Percentiles rank a stretch among this genome's conserved stretches.
Conservation (phyloP, 2,797 vertebrate species). For the Thunnus albacares region DNA sequence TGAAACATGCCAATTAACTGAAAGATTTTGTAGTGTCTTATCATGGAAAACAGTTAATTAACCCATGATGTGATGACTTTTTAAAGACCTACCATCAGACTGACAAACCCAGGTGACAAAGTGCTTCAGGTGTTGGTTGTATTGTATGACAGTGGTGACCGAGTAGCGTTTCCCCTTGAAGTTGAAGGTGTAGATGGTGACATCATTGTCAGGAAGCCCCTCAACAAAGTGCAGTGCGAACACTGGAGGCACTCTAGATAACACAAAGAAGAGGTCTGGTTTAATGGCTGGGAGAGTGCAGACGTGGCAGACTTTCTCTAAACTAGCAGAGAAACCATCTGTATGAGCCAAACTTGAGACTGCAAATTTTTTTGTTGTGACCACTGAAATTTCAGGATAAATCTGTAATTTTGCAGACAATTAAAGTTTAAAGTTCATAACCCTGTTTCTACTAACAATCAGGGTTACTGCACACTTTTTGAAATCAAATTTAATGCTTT, state of each 20-base stretch:
- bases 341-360: background rate
- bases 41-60: background rate
- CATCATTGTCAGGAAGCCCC: conserved; percentile 88
- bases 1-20: background rate
- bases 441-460: too few relatives aligned
- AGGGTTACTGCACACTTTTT: too few relatives aligned
- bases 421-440: too few relatives aligned
- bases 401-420: background rate
- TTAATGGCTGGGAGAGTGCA: background rate
- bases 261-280: background rate
- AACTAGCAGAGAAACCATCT: background rate
- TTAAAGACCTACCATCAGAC: conserved; percentile 86
- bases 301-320: background rate
- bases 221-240: conserved; percentile 93
- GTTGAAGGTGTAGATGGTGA: conserved; percentile 87
- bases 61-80: background rate
- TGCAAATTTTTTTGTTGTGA: too few relatives aligned
- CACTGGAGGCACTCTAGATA: conserved; percentile 86
- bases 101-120: conserved; percentile 92
- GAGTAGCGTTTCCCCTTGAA: conserved; percentile 86
- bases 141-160: conserved; percentile 90
- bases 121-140: conserved; percentile 85
- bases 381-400: background rate
- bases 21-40: background rate
- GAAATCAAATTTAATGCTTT: too few relatives aligned